Evolutionary conservation across 2,888 invertebrate species (phyloP), one percentile per base, ranked within the genome.

Genomic region (Andrena minutula): DNA sequence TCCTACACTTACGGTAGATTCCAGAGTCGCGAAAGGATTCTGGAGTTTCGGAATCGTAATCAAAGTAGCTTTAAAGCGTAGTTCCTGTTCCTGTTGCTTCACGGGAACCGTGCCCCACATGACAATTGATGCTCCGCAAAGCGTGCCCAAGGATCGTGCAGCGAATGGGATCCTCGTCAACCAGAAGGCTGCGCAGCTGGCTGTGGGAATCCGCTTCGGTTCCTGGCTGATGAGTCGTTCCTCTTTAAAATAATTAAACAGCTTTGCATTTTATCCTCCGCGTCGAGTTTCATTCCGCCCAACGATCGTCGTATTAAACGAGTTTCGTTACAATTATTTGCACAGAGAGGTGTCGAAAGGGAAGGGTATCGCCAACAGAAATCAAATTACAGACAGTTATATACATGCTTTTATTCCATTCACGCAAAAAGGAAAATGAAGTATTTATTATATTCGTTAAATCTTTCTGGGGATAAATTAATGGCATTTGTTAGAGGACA

Each of bases 1-100:
- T 2, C 28, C 41, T 6, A 35, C 51, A 47, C 65, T 23, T 23
- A 63, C n/a, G 64, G 32, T 56, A 63, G 49, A 63, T 32, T 32
- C 26, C 10, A 26, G 49, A 8, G 41, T 73, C 41, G 56, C 64
- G 35, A 64, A 58, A 68, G 76, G 60, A 75, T 56, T 70, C 75
- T 51, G 69, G 65, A 66, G 81, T 73, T 74, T 74, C 74, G 74
- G 69, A 65, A 82, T 75, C 69, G 69, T 71, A 81, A 81, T 82
- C 81, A 81, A 73, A 81, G 82, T 69, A 75, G 71, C 75, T 82
- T 82, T 81, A 81, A 76, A 82, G 82, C 82, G 82, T 82, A 81
- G 72, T 82, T 82, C 82, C 81, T 80, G 35, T 82, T 82, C 81
- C 82, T 81, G 82, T 82, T 75, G 81, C 75, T 68, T 68, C 63